Evolutionary conservation across 2,888 invertebrate species (phyloP), one percentile per base, ranked within the genome.

Genomic region (Volucella inanis): DNA sequence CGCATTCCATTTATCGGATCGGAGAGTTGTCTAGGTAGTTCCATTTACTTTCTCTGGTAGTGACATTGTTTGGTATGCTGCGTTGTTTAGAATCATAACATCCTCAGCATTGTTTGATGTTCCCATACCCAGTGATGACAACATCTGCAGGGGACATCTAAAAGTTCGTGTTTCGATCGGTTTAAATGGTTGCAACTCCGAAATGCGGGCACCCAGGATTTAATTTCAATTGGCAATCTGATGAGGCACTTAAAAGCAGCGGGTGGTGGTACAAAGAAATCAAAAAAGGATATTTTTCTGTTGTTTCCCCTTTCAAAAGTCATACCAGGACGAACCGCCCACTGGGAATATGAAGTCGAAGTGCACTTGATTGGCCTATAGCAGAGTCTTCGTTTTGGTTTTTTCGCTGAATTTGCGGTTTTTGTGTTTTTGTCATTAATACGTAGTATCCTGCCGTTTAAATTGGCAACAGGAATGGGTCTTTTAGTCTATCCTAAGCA

Each of bases 361-460:
- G 62, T 75, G 80, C 74, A 80, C 65, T 72, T 79, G 65, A 79
- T 61, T 70, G 45, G 22, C 31, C 59, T 43, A 10, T 22, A 0
- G 22, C 22, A 22, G 22, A 22, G 22, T 22, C 3, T 3, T 1
- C 4, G 3, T 22, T 49, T 45, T 31, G 45, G 1, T 47, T 49
- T 59, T 68, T 62, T 8, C 65, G 74, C 62, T 78, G 68, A 22
- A 45, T 78, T 45, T 84, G 83, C 50, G 83, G 83, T 71, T 84
- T 64, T 64, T 79, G 59, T 84, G 83, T 84, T 84, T 84, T 84
- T 84, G 83, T 84, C 83, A 84, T 79, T 84, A 75, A 84, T 84
- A 79, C 74, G 64, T 70, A 74, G 38, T 68, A 79, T 84, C 83
- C 83, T 84, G 78, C 78, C 55, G 70, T 41, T 49, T 57, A 61